A percentile compares a stretch with the other conserved stretches of the same genome.
phyloP scores from a whole-genome alignment of 2,113 vertebrate genomes.

The Hippoglossus stenolepis region DNA sequence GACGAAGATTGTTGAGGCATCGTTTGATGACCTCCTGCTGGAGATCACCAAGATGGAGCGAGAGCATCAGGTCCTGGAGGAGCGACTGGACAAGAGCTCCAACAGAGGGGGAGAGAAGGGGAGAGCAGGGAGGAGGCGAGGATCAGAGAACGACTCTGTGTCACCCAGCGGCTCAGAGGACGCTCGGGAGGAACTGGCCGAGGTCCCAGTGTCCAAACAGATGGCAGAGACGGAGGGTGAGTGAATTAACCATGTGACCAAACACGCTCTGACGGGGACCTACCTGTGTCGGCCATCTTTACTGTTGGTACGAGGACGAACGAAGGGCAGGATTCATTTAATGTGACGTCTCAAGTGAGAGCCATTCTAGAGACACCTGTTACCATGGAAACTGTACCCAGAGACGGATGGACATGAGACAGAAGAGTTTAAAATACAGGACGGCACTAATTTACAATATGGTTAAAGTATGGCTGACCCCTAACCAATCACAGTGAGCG shows the following conservation, averaged over 20 bases:
- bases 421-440: no score
- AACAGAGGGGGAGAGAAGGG: background rate
- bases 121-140: conserved; percentile 31
- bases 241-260: background rate
- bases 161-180: conserved; percentile 71
- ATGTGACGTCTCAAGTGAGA: no score
- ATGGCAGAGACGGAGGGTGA: conserved; percentile 7
- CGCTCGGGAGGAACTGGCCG: conserved; percentile 31
- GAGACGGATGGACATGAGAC: no score
- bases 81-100: conserved; percentile 42
- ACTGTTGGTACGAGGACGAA: no score
- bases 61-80: conserved; percentile 73
- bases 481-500: no score
- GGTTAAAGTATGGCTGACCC: no score
- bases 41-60: conserved; percentile 83
- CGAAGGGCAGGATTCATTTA: no score
- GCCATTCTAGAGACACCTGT: no score
- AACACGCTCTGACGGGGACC: no score
- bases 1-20: conserved; percentile 83
- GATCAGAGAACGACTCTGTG: conserved; percentile 57
- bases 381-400: no score
- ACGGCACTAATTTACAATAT: no score
- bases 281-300: no score
- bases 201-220: conserved; percentile 20
- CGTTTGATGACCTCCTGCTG: conserved; percentile 83